A percentile compares a stretch with the other conserved stretches of the same genome.
Conservation (phyloP, 2,888 invertebrate species). For the Piscicola geometra region DNA sequence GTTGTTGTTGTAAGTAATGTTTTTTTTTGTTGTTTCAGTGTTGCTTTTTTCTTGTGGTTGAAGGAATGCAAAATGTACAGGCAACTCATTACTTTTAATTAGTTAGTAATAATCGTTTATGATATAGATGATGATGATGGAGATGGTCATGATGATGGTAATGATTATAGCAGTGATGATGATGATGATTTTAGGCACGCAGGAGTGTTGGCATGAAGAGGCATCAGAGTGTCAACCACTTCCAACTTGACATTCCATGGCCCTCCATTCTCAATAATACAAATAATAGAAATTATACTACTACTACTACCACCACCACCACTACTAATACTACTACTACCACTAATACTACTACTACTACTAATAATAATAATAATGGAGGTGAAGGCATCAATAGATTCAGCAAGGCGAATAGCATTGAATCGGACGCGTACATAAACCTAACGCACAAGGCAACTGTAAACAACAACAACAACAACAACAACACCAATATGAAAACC, state of each 20-base stretch:
- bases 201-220: not conserved
- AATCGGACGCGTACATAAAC: no score
- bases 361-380: not conserved
- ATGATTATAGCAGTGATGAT: not conserved
- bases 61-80: no score
- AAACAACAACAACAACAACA: not conserved
- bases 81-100: no score
- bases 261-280: not conserved
- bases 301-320: not conserved
- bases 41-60: no score
- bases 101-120: no score
- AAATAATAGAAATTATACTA: not conserved
- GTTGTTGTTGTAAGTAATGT: no score
- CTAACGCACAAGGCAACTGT: not conserved
- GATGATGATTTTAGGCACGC: not conserved
- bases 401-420: no score
- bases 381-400: no score
- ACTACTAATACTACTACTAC: not conserved
- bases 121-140: no score
- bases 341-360: not conserved
- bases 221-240: slow-evolving; percentile 39
- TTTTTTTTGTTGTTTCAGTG: no score
- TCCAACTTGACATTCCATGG: slow-evolving; percentile 39
- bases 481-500: no score
- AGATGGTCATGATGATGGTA: no score